phyloP scores from a whole-genome alignment of 2,113 vertebrate species.

The Carettochelys insculpta region DNA sequence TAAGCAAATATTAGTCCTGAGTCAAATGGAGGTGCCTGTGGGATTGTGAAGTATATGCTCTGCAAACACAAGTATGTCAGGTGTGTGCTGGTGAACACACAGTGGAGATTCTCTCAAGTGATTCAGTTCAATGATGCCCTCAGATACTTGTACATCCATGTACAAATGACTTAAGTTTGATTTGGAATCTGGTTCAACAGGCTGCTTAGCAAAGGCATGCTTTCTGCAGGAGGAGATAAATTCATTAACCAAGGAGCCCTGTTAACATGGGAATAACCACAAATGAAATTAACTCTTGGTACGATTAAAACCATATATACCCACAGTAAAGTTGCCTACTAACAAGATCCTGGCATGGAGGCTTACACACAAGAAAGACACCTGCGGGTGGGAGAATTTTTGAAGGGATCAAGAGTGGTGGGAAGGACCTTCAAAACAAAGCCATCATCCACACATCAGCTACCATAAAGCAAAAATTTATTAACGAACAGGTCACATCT shows the following conservation, averaged over 20 bases:
- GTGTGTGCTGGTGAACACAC: no score
- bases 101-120: no score
- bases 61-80: not conserved
- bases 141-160: not conserved
- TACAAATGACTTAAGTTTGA: not conserved
- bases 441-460: not conserved
- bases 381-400: not conserved
- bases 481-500: not conserved
- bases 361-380: not conserved
- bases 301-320: not conserved
- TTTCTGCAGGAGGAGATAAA: not conserved
- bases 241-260: not conserved
- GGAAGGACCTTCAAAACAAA: not conserved
- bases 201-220: not conserved
- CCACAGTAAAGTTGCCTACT: not conserved
- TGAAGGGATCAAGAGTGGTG: not conserved
- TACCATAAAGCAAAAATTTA: not conserved
- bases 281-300: not conserved
- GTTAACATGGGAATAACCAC: not conserved
- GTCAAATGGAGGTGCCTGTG: not conserved
- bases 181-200: not conserved
- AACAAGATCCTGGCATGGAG: not conserved
- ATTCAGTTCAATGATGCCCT: not conserved
- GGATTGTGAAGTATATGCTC: not conserved
- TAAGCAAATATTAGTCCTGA: not conserved